These are phyloP conservation scores for Allygus modestus DNA, from an alignment of 2,888 invertebrate genomes.

Conservation along the genomic window DNA sequence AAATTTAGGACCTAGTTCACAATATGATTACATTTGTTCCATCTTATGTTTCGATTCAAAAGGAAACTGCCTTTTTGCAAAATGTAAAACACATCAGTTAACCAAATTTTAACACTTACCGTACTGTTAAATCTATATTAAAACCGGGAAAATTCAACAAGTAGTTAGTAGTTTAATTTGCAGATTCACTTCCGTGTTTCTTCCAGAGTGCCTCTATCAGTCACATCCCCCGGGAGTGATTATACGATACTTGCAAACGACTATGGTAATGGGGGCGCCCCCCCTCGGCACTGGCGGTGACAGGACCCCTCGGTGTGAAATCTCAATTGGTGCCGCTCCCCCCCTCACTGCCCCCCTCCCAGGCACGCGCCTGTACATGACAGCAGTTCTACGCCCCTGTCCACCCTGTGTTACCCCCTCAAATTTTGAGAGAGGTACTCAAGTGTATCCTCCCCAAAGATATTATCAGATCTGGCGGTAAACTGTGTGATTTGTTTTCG, in stretches of 20 bases:
- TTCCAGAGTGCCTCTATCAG: too few species aligned
- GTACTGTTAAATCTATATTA: too few species aligned
- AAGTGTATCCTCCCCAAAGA: not conserved
- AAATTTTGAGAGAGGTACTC: not conserved
- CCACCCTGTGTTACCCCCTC: conserved; percentile 1
- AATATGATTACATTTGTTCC: too few species aligned
- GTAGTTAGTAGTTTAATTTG: too few species aligned
- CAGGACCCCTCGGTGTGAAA: conserved; percentile 61
- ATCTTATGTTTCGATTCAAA: too few species aligned
- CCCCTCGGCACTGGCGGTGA: conserved; percentile 22
- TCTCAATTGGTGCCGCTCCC: conserved; percentile 55
- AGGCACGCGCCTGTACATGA: conserved; percentile 5
- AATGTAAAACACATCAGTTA: too few species aligned
- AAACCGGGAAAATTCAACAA: too few species aligned
- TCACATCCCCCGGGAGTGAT: conserved; percentile 9
- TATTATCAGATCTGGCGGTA: not conserved
- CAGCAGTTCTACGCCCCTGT: not conserved
- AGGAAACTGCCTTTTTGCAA: too few species aligned
- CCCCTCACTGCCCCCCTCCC: conserved; percentile 33
- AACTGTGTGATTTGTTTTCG: not conserved
- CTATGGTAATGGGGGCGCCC: not conserved
- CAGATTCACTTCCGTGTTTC: too few species aligned
- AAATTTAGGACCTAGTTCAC: too few species aligned
- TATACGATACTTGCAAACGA: conserved; percentile 53
- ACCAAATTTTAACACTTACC: too few species aligned